These are phyloP conservation scores for Catonia carolina DNA, from an alignment of 2,888 invertebrate species.

Conservation along the genomic window DNA sequence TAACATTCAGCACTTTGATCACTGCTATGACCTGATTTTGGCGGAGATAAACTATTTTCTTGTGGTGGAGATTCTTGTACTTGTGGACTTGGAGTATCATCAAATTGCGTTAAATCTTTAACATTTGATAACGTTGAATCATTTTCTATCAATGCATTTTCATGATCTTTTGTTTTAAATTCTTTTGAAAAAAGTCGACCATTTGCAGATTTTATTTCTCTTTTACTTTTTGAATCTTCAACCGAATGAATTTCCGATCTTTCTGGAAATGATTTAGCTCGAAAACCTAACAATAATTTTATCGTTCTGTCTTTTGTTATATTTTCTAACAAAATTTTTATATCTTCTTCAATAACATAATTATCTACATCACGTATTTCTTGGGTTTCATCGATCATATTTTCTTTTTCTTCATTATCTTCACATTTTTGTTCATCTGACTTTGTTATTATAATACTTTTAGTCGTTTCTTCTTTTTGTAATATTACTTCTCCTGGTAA, in stretches of 20 bases:
- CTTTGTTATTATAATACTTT: constrained; percentile 5
- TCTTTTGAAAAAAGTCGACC: neutral
- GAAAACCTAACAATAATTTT: neutral
- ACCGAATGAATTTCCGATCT: neutral
- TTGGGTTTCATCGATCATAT: neutral
- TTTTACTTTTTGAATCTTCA: neutral
- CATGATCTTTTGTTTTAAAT: neutral
- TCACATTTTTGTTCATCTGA: neutral
- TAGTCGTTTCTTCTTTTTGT: neutral
- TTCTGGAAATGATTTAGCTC: constrained; percentile 15
- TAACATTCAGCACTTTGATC: constrained; percentile 20
- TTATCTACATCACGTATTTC: neutral
- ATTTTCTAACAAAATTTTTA: neutral
- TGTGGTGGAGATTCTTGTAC: too few relatives aligned
- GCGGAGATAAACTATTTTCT: neutral
- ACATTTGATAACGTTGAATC: neutral
- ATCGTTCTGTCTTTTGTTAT: neutral
- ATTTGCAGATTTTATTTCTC: constrained; percentile 9
- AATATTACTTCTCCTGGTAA: constrained; percentile 8
- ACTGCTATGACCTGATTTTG: constrained; percentile 10
- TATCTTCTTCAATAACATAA: constrained; percentile 1
- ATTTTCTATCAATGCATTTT: neutral
- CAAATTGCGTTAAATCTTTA: neutral
- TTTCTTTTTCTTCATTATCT: neutral
- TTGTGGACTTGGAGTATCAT: constrained; percentile 19